Conservation (phyloP, 2,888 invertebrate genomes). For the Thecophora atra region DNA sequence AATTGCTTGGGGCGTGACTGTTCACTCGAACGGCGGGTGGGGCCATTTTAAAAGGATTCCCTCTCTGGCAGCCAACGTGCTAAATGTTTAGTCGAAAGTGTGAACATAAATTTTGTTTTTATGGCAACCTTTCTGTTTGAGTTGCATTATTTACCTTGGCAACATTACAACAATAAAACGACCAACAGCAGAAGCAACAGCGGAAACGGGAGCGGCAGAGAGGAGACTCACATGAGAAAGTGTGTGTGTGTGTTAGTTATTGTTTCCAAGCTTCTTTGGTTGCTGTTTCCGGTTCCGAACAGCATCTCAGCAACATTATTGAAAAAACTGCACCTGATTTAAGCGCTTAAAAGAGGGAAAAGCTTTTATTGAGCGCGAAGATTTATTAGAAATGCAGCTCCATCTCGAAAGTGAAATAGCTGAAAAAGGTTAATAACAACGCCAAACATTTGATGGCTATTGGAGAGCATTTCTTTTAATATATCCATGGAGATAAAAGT, state of each 20-base stretch:
- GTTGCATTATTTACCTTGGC: conserved; percentile 34
- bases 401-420: not conserved
- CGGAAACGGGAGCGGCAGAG: not conserved
- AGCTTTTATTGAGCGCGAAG: not conserved
- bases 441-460: too few relatives aligned
- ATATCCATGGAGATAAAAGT: too few relatives aligned
- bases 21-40: not conserved
- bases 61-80: conserved; percentile 42
- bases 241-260: too few relatives aligned
- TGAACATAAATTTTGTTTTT: conserved; percentile 54
- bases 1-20: not conserved
- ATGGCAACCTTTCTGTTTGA: conserved; percentile 37
- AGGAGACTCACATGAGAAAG: not conserved
- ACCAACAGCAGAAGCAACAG: conserved; percentile 8
- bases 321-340: conserved; percentile 4
- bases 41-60: conserved; percentile 35
- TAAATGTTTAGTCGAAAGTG: conserved; percentile 52
- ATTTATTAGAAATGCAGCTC: conserved; percentile 5
- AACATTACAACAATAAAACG: not conserved
- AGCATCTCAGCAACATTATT: conserved; percentile 1
- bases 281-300: not conserved
- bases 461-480: too few relatives aligned
- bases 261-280: too few relatives aligned
- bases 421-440: not conserved
- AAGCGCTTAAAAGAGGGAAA: not conserved